These are phyloP conservation scores for Lucilia cuprina DNA, from an alignment of 1,140 invertebrate species.

Conservation along the genomic window DNA sequence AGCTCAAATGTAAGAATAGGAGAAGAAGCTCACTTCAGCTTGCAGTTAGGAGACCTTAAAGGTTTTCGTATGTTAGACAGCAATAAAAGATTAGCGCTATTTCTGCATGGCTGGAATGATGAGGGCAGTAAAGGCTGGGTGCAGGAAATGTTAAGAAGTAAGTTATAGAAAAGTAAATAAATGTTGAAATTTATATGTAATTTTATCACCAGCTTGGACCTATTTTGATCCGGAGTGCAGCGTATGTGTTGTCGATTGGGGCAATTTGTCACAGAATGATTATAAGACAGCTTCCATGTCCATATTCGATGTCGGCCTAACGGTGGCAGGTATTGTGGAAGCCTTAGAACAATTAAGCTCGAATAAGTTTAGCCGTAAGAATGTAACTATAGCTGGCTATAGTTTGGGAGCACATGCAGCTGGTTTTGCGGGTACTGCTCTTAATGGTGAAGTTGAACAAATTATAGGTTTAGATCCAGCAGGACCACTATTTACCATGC, in stretches of 20 bases:
- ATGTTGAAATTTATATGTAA: not conserved
- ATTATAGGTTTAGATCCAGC: conserved; percentile 79
- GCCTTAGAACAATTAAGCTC: conserved; percentile 64
- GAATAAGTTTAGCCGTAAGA: conserved; percentile 60
- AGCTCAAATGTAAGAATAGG: conserved; percentile 50
- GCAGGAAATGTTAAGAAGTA: conserved; percentile 52
- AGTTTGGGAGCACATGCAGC: conserved; percentile 89
- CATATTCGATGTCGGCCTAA: conserved; percentile 68
- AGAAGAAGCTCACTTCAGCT: conserved; percentile 51
- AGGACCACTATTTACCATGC: conserved; percentile 77
- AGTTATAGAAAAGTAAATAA: not conserved
- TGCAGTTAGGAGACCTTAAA: conserved; percentile 53
- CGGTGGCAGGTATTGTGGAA: conserved; percentile 69
- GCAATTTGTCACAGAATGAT: conserved; percentile 66
- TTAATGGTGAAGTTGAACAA: conserved; percentile 63
- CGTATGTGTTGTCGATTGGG: conserved; percentile 70
- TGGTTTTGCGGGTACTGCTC: conserved; percentile 76
- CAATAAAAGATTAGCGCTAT: conserved; percentile 51
- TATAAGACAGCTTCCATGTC: conserved; percentile 59
- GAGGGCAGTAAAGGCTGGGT: conserved; percentile 59
- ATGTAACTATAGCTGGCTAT: conserved; percentile 78
- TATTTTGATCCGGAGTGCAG: conserved; percentile 50
- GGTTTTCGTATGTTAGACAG: conserved; percentile 53
- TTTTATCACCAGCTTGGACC: conserved; percentile 49
- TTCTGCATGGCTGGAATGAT: conserved; percentile 60